Evolutionary conservation across 2,888 invertebrate species (phyloP), one percentile per base, ranked within the genome.

Genomic region (Zele albiditarsus): DNA sequence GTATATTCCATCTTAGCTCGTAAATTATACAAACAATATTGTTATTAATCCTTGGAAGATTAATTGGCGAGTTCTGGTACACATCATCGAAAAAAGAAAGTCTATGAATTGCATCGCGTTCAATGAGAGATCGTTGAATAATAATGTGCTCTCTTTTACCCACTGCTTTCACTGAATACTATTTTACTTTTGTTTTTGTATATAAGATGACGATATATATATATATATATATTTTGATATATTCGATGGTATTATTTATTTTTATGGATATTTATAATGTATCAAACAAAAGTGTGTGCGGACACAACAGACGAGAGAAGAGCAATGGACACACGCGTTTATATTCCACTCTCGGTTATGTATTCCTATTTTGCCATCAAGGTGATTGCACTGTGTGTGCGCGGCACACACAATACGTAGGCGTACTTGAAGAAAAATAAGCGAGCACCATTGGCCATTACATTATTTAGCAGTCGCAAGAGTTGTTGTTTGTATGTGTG

Each of bases 381-480:
- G 53, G 53, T 53, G 53, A 53, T 53, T 53, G 53, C 53, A 53
- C 53, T n/a, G 46, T 46, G 46, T 46, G 46, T 46, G 46, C n/a
- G 20, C 20, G 60, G 70, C 38, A 62, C 38, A 71, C 62, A 62
- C 62, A 46, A 71, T 71, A 62, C 49, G 68, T 71, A 25, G 70
- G 60, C 62, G 62, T 70, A 60, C 27, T n/a, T n/a, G 16, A 38
- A 67, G 75, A 53, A 10, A 53, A 53, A 53, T 5, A n/a, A 20
- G 20, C 20, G 23, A 5, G 53, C n/a, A 23, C 20, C 20, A 53
- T 53, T 53, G 53, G 53, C 71, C 76, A 82, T 84, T 81, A 81
- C 80, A 78, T 82, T 83, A 84, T 82, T 83, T 83, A 82, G 79
- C 74, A 76, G 76, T 74, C 38, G 38, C 38, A 6, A 12, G 38